Percentiles rank a stretch among this genome's conserved stretches.
phyloP scores from a whole-genome alignment of 1,140 invertebrate species.

The Melipona quadrifasciata region DNA sequence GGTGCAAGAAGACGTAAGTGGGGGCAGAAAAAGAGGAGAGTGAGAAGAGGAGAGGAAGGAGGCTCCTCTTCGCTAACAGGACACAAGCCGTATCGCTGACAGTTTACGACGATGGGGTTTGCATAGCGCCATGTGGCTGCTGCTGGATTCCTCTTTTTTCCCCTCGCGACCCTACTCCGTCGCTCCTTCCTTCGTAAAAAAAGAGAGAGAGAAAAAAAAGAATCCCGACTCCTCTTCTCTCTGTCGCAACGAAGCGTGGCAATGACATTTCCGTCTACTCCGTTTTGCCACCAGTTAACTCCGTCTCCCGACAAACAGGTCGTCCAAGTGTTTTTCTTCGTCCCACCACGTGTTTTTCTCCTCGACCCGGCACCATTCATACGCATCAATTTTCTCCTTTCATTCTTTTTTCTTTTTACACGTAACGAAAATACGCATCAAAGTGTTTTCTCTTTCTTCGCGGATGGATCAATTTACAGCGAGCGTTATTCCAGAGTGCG shows the following conservation, averaged over 20 bases:
- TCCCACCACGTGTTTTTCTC: slow-evolving; percentile 30
- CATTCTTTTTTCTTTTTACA: neutral
- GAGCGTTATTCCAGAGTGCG: neutral
- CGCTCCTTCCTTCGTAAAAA: slow-evolving; percentile 30
- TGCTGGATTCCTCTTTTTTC: slow-evolving; percentile 59
- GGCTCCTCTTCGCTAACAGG: slow-evolving; percentile 40
- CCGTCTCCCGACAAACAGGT: slow-evolving; percentile 54
- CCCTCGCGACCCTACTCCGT: neutral
- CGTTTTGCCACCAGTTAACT: slow-evolving; percentile 21
- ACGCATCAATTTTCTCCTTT: neutral
- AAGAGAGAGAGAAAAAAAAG: neutral
- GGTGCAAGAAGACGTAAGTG: slow-evolving; percentile 9
- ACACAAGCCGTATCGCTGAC: slow-evolving; percentile 64
- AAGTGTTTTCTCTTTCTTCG: neutral
- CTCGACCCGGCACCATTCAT: slow-evolving; percentile 24
- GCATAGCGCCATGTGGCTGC: slow-evolving; percentile 76
- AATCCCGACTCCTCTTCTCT: slow-evolving; percentile 37
- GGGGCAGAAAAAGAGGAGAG: slow-evolving; percentile 11
- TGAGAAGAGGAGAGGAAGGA: slow-evolving; percentile 2
- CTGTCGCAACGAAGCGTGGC: slow-evolving; percentile 59
- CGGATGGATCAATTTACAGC: neutral
- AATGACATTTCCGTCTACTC: slow-evolving; percentile 68
- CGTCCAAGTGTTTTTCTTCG: slow-evolving; percentile 55
- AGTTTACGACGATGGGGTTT: slow-evolving; percentile 68
- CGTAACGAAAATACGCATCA: neutral